Percentiles rank a stretch among this genome's conserved stretches.
These are phyloP conservation scores for Tinea pellionella DNA, from an alignment of 2,888 invertebrate genomes.

Conservation along the genomic window DNA sequence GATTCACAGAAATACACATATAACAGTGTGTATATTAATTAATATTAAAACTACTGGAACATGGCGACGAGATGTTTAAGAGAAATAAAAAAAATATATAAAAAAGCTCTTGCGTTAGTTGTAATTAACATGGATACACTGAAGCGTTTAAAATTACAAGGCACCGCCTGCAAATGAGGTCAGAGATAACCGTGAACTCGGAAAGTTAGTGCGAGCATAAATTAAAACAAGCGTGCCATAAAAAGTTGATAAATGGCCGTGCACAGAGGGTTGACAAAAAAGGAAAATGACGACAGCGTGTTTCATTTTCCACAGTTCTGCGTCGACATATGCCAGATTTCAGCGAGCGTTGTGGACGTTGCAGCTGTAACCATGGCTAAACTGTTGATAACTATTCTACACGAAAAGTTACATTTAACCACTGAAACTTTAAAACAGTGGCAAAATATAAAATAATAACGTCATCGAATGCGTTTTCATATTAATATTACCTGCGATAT, in stretches of 20 bases:
- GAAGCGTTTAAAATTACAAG: constrained; percentile 28
- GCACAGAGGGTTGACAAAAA: constrained; percentile 58
- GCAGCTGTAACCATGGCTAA: constrained; percentile 24
- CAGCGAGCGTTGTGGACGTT: constrained; percentile 32
- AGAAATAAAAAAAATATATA: neutral
- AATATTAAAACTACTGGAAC: no score
- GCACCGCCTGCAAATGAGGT: constrained; percentile 55
- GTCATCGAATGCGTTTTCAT: neutral
- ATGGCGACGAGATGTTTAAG: neutral
- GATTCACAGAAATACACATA: constrained; percentile 3
- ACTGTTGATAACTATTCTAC: constrained; percentile 16
- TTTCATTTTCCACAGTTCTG: constrained; percentile 55
- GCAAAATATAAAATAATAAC: neutral
- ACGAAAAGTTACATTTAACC: constrained; percentile 10
- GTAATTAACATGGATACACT: constrained; percentile 7
- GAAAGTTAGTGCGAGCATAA: constrained; percentile 61
- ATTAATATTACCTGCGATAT: neutral
- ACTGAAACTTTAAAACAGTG: constrained; percentile 14
- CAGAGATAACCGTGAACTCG: constrained; percentile 51
- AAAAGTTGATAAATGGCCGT: constrained; percentile 67
- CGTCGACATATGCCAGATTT: constrained; percentile 56
- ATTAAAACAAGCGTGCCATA: constrained; percentile 64
- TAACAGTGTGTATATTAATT: no score
- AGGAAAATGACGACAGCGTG: constrained; percentile 57
- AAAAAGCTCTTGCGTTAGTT: neutral